Evolutionary conservation across 35 echinoderm and acorn worm genomes (phyloP), one percentile per base, ranked within the genome.

Genomic region (Amphiura filiformis): DNA sequence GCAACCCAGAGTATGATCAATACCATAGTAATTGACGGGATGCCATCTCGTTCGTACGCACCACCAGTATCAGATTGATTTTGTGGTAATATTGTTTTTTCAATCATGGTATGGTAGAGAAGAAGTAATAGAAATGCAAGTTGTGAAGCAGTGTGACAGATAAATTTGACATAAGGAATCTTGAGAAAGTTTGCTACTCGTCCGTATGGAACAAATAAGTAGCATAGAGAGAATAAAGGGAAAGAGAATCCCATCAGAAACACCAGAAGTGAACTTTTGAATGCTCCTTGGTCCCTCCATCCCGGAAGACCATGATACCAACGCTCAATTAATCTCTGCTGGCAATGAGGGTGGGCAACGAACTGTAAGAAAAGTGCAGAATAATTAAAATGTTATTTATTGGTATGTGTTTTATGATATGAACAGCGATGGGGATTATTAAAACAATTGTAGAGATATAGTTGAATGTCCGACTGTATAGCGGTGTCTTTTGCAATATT

Each of bases 321-420:
- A 52, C 88, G 90, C 80, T 94, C 96, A 34, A 99, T 99, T 80
- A 99, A 56, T 32, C 93, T 86, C 80, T 99, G 96, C 47, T 99
- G 96, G 31, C 96, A 99, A 78, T 99, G 96, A 81, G 96, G 90
- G 81, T 99, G 96, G 9, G 96, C 96, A 12, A 99, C 96, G 65
- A 99, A 99, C 96, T 99, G 83, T n/a, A 87, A 92, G 49, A 35
- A 0, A 84, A 85, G 31, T 34, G 65, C 28, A 75, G 3, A 37
- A 70, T 34, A 37, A 61, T 38, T 26, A 70, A 23, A 38, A 14
- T 70, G 65, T 35, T 61, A 65, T n/a, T 32, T 14, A 52, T 56
- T 31, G 30, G 52, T 7, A 30, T 22, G 0, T 57, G 1, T 13
- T 35, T 11, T 0, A 76, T 22, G n/a, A 22, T 2, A 76, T 31